These are phyloP conservation scores for Eristalis intricaria DNA, from an alignment of 2,888 invertebrate species.

Conservation along the genomic window DNA sequence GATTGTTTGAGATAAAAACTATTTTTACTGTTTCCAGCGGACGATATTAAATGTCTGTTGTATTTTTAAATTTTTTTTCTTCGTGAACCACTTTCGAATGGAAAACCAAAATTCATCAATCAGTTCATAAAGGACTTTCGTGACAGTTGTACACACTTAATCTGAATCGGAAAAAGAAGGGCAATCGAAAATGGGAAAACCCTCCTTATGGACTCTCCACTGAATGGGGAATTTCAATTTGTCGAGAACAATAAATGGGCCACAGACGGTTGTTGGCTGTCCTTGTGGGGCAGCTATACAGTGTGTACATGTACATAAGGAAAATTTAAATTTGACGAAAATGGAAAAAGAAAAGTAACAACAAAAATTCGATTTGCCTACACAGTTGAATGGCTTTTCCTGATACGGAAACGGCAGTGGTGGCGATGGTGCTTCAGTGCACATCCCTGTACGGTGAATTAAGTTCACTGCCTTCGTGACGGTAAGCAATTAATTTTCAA, in stretches of 20 bases:
- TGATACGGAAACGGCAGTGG: conserved; percentile 34
- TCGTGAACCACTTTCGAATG: conserved; percentile 48
- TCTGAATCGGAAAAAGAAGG: conserved; percentile 52
- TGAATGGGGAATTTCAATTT: conserved; percentile 62
- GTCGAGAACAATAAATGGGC: conserved; percentile 65
- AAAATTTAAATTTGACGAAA: conserved; percentile 62
- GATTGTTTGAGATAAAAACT: conserved; percentile 6
- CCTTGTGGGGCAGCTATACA: conserved; percentile 5
- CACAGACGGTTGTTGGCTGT: conserved; percentile 50
- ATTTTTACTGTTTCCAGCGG: conserved; percentile 1
- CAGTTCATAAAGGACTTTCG: conserved; percentile 69
- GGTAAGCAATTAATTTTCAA: conserved; percentile 54
- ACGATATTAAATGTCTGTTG: neutral
- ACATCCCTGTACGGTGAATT: conserved; percentile 41
- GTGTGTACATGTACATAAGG: neutral
- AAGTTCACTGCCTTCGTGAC: conserved; percentile 47
- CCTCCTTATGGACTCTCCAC: conserved; percentile 11
- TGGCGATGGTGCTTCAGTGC: conserved; percentile 25
- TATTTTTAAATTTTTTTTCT: conserved; percentile 24
- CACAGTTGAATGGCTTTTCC: conserved; percentile 64
- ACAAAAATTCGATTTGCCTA: conserved; percentile 52
- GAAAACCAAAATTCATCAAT: conserved; percentile 51
- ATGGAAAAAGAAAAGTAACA: conserved; percentile 12
- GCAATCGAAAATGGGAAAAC: conserved; percentile 46
- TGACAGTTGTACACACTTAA: conserved; percentile 63